These are phyloP conservation scores for Climacteris rufus DNA, from an alignment of 2,113 vertebrate genomes.

Conservation along the genomic window DNA sequence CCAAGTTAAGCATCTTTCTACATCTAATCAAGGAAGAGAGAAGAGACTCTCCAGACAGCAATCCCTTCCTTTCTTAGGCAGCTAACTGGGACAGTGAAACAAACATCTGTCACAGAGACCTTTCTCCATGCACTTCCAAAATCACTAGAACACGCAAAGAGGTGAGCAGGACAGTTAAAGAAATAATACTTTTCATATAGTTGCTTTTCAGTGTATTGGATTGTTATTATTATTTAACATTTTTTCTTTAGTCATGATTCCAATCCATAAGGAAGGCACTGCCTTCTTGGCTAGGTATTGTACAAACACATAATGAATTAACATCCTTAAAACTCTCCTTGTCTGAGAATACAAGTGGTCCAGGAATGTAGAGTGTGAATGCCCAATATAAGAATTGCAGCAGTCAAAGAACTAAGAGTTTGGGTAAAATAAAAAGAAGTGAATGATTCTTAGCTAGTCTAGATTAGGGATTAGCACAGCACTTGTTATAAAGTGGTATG, in stretches of 20 bases:
- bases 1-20: background rate
- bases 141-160: background rate
- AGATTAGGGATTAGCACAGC: background rate
- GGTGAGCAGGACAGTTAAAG: background rate
- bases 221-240: background rate
- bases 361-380: background rate
- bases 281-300: background rate
- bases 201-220: background rate
- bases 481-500: background rate
- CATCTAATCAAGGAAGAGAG: background rate
- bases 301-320: background rate
- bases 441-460: background rate
- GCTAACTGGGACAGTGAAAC: background rate
- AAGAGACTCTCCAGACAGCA: background rate
- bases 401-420: background rate
- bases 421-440: background rate
- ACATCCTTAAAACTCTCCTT: background rate
- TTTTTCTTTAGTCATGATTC: background rate
- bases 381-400: background rate
- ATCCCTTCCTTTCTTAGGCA: background rate
- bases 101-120: background rate
- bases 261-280: background rate
- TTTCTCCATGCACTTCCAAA: background rate
- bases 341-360: background rate
- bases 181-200: background rate